Conservation (phyloP, 2,888 invertebrate species). For the Epirrita christyi region DNA sequence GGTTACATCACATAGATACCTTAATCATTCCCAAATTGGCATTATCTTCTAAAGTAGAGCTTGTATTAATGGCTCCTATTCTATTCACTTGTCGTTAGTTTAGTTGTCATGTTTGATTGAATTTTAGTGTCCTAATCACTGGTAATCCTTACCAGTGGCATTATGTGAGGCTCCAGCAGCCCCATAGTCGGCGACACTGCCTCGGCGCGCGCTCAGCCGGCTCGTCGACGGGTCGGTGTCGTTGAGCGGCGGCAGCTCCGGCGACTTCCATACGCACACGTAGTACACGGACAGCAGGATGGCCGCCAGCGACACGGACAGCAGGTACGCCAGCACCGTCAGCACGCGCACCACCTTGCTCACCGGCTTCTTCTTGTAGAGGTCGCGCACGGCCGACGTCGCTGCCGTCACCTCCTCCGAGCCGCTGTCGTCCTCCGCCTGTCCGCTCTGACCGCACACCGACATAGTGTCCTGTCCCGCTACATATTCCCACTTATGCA, state of each 20-base stretch:
- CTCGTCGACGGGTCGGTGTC: slow-evolving; percentile 48
- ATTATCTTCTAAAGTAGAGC: too few species aligned
- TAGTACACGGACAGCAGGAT: slow-evolving; percentile 93
- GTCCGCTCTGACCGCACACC: slow-evolving; percentile 66
- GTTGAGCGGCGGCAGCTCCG: slow-evolving; percentile 76
- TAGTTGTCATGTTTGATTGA: too few species aligned
- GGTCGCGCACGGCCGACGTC: slow-evolving; percentile 58
- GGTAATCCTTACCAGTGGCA: slow-evolving; percentile 30
- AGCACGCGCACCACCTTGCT: slow-evolving; percentile 86
- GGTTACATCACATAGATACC: too few species aligned
- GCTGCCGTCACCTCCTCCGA: slow-evolving; percentile 60
- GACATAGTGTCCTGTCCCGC: slow-evolving; percentile 59
- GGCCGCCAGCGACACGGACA: slow-evolving; percentile 94
- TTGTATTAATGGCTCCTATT: too few species aligned
- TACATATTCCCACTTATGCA: slow-evolving; percentile 51
- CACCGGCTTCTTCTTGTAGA: slow-evolving; percentile 70
- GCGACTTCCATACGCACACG: slow-evolving; percentile 91
- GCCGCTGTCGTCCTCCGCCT: slow-evolving; percentile 63
- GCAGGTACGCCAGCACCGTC: slow-evolving; percentile 92
- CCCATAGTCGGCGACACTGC: slow-evolving; percentile 11
- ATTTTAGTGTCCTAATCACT: background rate
- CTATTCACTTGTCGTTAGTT: too few species aligned
- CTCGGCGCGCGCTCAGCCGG: slow-evolving; percentile 35
- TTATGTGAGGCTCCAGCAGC: slow-evolving; percentile 6
- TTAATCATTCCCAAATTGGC: too few species aligned